These are phyloP conservation scores for Amia ocellicauda DNA, from an alignment of 2,113 vertebrate species.

Conservation along the genomic window DNA sequence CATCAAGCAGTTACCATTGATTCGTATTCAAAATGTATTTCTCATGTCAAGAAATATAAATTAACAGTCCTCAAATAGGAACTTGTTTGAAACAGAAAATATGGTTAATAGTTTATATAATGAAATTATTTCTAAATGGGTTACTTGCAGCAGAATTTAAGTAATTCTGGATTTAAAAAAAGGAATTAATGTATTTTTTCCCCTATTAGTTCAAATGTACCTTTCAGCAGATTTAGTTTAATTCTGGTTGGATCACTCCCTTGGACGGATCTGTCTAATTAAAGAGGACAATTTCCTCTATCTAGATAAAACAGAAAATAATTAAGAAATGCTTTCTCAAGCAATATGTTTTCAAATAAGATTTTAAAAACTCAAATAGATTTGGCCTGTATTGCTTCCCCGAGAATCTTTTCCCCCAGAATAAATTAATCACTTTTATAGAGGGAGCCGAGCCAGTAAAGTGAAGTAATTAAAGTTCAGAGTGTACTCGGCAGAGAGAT, in stretches of 20 bases:
- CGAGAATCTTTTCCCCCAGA: slow-evolving; percentile 9
- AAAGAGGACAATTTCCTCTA: slow-evolving; percentile 3
- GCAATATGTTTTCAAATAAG: slow-evolving; percentile 16
- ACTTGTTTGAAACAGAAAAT: too few relatives aligned
- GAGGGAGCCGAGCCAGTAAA: neutral
- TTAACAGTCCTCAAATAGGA: too few relatives aligned
- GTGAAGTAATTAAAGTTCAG: slow-evolving; percentile 22
- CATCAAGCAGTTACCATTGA: too few relatives aligned
- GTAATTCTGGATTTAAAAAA: too few relatives aligned
- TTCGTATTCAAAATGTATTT: too few relatives aligned
- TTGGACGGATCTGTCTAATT: neutral
- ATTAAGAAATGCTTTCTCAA: slow-evolving; percentile 20
- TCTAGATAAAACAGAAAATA: slow-evolving; percentile 6
- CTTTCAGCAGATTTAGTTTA: neutral
- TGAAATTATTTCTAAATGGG: too few relatives aligned
- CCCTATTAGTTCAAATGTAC: too few relatives aligned
- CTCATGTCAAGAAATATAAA: too few relatives aligned
- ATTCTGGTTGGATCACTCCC: neutral
- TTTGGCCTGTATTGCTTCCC: slow-evolving; percentile 4
- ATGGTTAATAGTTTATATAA: too few relatives aligned
- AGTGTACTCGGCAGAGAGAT: slow-evolving; percentile 13
- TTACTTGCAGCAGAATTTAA: too few relatives aligned
- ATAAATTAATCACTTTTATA: slow-evolving; percentile 20
- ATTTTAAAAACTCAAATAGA: slow-evolving; percentile 14
- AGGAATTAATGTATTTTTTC: too few relatives aligned